Percentiles rank a stretch among this genome's conserved stretches.
Evolutionary conservation across 2,113 vertebrate genomes (phyloP).

Genomic region (Regulus satrapa): DNA sequence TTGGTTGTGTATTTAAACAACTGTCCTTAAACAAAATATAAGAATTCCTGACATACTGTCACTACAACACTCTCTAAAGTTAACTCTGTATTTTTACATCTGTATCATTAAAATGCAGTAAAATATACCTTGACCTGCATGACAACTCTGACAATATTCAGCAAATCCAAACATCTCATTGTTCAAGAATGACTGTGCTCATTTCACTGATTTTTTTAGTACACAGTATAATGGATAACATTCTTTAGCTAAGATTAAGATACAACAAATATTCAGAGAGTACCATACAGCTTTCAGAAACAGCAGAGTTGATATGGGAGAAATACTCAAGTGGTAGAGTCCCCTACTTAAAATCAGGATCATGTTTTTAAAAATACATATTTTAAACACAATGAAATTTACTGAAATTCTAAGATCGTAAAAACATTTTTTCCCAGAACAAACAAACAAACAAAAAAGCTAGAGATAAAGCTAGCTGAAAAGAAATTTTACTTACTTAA

Average conservation of each 20-base stretch:
- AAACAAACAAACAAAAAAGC: accelerated
- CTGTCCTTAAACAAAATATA: background rate
- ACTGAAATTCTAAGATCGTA: background rate
- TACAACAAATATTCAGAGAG: background rate
- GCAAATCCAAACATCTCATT: background rate
- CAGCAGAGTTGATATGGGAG: background rate
- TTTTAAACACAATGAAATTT: background rate
- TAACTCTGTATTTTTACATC: background rate
- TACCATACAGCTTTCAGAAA: background rate
- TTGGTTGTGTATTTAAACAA: background rate
- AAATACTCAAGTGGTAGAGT: background rate
- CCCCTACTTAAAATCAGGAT: background rate
- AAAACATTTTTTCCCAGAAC: no score
- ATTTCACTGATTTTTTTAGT: background rate
- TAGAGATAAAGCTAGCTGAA: background rate
- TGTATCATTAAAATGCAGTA: background rate
- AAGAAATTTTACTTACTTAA: constrained; percentile 86
- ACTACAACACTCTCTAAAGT: background rate
- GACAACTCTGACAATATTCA: background rate
- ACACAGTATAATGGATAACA: background rate
- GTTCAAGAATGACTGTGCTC: background rate
- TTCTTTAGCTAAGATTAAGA: background rate
- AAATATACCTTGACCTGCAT: background rate
- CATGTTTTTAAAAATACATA: background rate
- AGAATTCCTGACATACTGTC: background rate